These are phyloP conservation scores for Drosophila yakuba DNA, from an alignment of 1,140 invertebrate genomes.

Conservation along the genomic window DNA sequence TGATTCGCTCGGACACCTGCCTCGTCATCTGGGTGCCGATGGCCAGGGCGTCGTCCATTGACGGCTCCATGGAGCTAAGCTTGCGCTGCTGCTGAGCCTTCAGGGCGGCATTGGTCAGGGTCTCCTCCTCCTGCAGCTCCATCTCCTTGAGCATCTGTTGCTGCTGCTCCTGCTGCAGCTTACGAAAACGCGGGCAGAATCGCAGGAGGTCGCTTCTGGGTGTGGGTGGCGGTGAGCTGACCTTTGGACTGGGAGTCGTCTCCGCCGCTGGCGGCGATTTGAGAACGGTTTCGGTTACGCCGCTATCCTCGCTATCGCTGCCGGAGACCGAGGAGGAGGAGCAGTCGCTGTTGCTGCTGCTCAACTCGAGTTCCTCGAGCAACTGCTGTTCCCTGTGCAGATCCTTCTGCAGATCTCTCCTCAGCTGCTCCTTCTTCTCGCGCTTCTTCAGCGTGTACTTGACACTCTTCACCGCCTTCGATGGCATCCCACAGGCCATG, in stretches of 20 bases:
- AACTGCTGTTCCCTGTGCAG: slow-evolving; percentile 27
- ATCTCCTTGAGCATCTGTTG: slow-evolving; percentile 25
- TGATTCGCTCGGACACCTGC: slow-evolving; percentile 62
- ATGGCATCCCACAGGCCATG: slow-evolving; percentile 75
- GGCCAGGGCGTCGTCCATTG: slow-evolving; percentile 77
- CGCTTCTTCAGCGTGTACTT: slow-evolving; percentile 76
- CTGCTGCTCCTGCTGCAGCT: slow-evolving; percentile 51
- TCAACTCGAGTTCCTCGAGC: slow-evolving; percentile 29
- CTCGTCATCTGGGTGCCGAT: slow-evolving; percentile 78
- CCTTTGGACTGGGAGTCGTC: slow-evolving; percentile 3
- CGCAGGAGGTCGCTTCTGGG: slow-evolving; percentile 39
- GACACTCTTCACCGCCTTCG: slow-evolving; percentile 75
- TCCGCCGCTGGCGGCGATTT: neutral
- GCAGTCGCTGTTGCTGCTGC: slow-evolving; percentile 23
- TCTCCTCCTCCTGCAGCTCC: slow-evolving; percentile 23
- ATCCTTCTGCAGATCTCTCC: slow-evolving; percentile 7
- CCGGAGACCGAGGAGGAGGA: neutral
- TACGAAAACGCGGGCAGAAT: slow-evolving; percentile 64
- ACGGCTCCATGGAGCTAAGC: slow-evolving; percentile 73
- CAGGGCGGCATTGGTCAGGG: slow-evolving; percentile 14
- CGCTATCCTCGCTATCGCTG: slow-evolving; percentile 46
- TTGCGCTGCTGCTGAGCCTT: slow-evolving; percentile 69
- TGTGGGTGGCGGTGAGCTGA: slow-evolving; percentile 7
- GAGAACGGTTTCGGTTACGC: slow-evolving; percentile 6
- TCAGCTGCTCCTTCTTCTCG: slow-evolving; percentile 49